Evolutionary conservation across 2,888 invertebrate species (phyloP), one percentile per base, ranked within the genome.

Genomic region (Nipponacmea schrenckii): DNA sequence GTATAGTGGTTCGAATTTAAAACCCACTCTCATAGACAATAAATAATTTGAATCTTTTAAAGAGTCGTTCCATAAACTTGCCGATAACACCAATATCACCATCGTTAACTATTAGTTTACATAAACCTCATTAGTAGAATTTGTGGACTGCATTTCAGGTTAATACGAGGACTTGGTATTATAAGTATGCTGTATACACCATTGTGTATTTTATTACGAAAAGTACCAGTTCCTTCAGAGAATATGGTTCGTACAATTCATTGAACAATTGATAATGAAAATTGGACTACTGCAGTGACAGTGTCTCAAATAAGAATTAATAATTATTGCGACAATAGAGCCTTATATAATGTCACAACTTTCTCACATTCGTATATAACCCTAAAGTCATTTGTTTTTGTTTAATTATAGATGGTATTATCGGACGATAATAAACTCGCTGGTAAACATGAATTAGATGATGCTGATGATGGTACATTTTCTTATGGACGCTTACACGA

Each of bases 101-200:
- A 39, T 17, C 4, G 45, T 62, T 48, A 12, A 56, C 56, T 20
- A n/a, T 39, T 27, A 73, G 12, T 56, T 64, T 46, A 26, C 39
- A 39, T n/a, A 15, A 65, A n/a, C 10, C 8, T 44, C 31, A 65
- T 65, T 15, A n/a, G n/a, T n/a, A n/a, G 31, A 15, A 24, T 27
- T 44, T 44, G 27, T 24, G 27, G 67, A 46, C 26, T 15, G 27
- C 15, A 31, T 64, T 31, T 26, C 12, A 94, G 93, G 93, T 89
- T 94, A 15, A 93, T 95, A 91, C 90, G 94, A 75, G 89, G 92
- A 26, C 91, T 94, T 45, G 94, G 94, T 0, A 87, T 93, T 31
- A 84, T 93, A 17, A 94, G 94, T 87, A 87, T 94, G 26, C 81
- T 92, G 14, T 94, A 93, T 86, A 92, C 93, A 75, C 94, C 94